These are phyloP conservation scores for Daboia siamensis DNA, from an alignment of 2,113 vertebrate species.

Conservation along the genomic window DNA sequence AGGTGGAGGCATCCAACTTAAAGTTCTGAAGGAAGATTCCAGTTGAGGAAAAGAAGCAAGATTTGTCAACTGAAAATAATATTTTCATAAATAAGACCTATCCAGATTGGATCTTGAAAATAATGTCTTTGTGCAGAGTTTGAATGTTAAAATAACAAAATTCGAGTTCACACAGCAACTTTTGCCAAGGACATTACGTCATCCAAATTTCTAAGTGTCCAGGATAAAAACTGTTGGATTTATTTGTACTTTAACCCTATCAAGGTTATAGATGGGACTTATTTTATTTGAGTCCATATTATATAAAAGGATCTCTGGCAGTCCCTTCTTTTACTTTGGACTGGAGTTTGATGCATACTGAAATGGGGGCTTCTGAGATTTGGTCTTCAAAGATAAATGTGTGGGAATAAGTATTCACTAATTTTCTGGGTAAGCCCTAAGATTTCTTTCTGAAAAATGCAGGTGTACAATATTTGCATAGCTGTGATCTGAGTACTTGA, in stretches of 20 bases:
- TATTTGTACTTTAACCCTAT: not conserved
- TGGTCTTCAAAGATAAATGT: not conserved
- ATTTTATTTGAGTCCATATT: not conserved
- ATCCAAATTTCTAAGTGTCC: not conserved
- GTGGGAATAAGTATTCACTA: not conserved
- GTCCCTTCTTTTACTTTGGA: not conserved
- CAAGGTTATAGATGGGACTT: not conserved
- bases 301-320: not conserved
- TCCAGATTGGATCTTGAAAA: not conserved
- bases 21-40: not conserved
- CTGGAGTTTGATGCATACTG: not conserved
- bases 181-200: not conserved
- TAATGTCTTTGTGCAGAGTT: not conserved
- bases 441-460: conserved; percentile 46
- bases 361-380: not conserved
- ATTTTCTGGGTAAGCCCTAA: conserved; percentile 10
- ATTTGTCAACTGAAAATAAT: not conserved
- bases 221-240: not conserved
- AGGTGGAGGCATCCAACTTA: not conserved
- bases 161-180: not conserved
- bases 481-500: conserved; percentile 52
- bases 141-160: not conserved
- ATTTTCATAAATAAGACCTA: not conserved
- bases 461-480: conserved; percentile 43
- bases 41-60: not conserved